Evolutionary conservation across 2,888 invertebrate species (phyloP).

Genomic region (Campopleginae sp.): DNA sequence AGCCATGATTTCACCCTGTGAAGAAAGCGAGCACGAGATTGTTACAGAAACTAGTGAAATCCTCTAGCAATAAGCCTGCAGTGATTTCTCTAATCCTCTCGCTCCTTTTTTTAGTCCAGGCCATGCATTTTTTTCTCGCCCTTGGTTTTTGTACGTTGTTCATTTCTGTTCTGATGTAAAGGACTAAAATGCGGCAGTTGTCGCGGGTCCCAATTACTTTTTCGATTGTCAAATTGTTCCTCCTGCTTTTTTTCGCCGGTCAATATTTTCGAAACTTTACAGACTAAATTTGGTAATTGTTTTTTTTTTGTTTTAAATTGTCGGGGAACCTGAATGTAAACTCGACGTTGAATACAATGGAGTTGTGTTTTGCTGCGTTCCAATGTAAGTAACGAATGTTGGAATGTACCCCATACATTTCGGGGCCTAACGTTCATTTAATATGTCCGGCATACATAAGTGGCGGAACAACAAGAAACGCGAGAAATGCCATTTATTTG

Average conservation of each 20-base stretch:
- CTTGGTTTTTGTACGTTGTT: slow-evolving; percentile 50
- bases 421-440: not conserved
- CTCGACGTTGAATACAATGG: not conserved
- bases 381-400: not conserved
- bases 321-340: not conserved
- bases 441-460: slow-evolving; percentile 26
- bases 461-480: slow-evolving; percentile 49
- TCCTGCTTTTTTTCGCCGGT: too few species aligned
- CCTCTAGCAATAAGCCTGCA: slow-evolving; percentile 19
- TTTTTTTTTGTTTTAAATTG: not conserved
- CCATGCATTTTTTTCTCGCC: slow-evolving; percentile 53
- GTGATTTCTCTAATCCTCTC: slow-evolving; percentile 34
- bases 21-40: not conserved
- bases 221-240: too few species aligned
- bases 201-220: not conserved
- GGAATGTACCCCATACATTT: not conserved
- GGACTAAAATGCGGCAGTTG: slow-evolving; percentile 41
- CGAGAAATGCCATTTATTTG: slow-evolving; percentile 74
- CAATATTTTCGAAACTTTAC: too few species aligned
- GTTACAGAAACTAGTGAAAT: not conserved
- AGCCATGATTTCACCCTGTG: slow-evolving; percentile 37
- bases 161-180: slow-evolving; percentile 31
- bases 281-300: too few species aligned
- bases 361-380: not conserved
- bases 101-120: not conserved